Conservation (phyloP, 2,113 vertebrate genomes). For the Ariopsis seemanni region DNA sequence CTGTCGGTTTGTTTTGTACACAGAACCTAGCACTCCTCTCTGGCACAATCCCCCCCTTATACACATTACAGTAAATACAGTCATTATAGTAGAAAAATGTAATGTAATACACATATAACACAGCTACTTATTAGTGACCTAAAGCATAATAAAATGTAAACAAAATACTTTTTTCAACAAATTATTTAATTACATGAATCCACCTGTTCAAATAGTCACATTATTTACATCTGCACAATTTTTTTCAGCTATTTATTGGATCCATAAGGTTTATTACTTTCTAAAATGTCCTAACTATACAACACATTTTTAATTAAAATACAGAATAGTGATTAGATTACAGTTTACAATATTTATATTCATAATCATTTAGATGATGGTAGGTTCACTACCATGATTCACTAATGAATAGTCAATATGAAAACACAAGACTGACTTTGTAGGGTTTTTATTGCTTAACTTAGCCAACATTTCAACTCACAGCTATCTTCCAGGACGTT, state of each 20-base stretch:
- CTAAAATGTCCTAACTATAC: not conserved
- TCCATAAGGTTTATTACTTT: not conserved
- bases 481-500: not conserved
- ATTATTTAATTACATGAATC: not conserved
- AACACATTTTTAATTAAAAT: not conserved
- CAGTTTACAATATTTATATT: not conserved
- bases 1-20: slow-evolving; percentile 8
- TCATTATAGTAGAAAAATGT: not conserved
- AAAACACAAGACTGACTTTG: not conserved
- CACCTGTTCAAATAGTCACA: not conserved
- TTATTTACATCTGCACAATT: not conserved
- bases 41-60: not conserved
- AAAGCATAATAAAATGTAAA: not conserved
- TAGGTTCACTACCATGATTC: not conserved
- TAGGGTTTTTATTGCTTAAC: slow-evolving; percentile 3
- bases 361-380: not conserved
- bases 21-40: not conserved
- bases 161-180: not conserved
- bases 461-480: not conserved
- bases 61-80: not conserved
- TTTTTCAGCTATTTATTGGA: not conserved
- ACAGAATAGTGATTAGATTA: not conserved
- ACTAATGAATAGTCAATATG: not conserved
- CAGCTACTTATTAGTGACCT: not conserved
- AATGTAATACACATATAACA: not conserved